phyloP scores from a whole-genome alignment of 2,113 vertebrate genomes.

The Gorsachius goisagi region DNA sequence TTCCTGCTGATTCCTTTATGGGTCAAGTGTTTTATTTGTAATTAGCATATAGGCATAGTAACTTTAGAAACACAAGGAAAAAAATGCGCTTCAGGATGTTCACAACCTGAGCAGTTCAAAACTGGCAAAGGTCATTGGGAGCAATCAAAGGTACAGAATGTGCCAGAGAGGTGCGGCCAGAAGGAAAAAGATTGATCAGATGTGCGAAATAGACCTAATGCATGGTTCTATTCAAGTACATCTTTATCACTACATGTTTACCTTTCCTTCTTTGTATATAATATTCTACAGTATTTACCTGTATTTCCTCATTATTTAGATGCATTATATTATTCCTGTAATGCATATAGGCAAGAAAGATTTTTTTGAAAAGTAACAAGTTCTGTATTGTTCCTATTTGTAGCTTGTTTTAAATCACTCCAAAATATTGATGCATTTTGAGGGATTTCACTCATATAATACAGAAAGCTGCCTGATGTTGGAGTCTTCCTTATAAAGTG shows the following conservation, averaged over 20 bases:
- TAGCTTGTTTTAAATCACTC: neutral
- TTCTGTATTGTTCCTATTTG: neutral
- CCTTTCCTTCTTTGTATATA: neutral
- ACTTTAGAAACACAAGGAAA: conserved; percentile 73
- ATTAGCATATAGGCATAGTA: conserved; percentile 69
- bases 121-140: conserved; percentile 53
- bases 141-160: neutral
- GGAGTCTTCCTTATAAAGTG: neutral
- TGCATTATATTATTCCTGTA: neutral
- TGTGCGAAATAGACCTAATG: neutral
- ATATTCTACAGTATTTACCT: neutral
- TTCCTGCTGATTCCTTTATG: conserved; percentile 78
- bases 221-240: neutral
- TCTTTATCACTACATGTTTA: neutral
- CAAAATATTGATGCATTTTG: neutral
- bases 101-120: conserved; percentile 48
- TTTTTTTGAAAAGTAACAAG: neutral
- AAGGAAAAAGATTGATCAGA: neutral
- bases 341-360: neutral
- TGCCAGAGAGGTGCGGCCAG: neutral
- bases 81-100: conserved; percentile 65
- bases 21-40: conserved; percentile 79
- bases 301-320: neutral
- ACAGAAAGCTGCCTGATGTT: neutral
- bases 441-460: neutral